phyloP scores from a whole-genome alignment of 2,113 vertebrate genomes.

The Stomatorhinus ivindoensis region DNA sequence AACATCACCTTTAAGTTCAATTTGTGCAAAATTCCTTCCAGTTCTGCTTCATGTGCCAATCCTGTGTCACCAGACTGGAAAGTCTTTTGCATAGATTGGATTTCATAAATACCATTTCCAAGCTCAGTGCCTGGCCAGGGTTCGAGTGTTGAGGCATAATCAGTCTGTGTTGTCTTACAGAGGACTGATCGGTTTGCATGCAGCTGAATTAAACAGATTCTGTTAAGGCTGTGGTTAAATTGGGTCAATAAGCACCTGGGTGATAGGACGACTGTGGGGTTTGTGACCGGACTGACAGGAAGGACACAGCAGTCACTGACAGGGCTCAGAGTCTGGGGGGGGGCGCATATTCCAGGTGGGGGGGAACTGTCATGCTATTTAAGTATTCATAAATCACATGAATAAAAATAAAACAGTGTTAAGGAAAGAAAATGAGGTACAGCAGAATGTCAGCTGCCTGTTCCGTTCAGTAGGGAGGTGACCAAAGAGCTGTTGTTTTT shows the following conservation, averaged over 20 bases:
- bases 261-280: neutral
- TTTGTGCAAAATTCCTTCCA: neutral
- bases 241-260: slow-evolving; percentile 5
- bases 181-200: neutral
- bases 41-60: neutral
- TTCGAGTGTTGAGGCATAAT: neutral
- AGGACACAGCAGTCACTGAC: neutral
- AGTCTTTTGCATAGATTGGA: neutral
- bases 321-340: neutral
- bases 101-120: neutral
- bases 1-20: neutral
- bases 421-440: neutral
- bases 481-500: neutral
- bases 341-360: neutral
- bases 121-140: neutral
- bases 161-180: neutral
- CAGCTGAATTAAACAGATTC: neutral
- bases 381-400: neutral
- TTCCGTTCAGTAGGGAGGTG: neutral
- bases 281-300: neutral
- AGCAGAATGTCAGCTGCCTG: neutral
- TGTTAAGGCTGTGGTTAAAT: neutral
- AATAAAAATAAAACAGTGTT: neutral
- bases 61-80: neutral
- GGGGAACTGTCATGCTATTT: neutral